phyloP scores from a whole-genome alignment of 2,888 invertebrate species.

The Standfussiana lucernea region DNA sequence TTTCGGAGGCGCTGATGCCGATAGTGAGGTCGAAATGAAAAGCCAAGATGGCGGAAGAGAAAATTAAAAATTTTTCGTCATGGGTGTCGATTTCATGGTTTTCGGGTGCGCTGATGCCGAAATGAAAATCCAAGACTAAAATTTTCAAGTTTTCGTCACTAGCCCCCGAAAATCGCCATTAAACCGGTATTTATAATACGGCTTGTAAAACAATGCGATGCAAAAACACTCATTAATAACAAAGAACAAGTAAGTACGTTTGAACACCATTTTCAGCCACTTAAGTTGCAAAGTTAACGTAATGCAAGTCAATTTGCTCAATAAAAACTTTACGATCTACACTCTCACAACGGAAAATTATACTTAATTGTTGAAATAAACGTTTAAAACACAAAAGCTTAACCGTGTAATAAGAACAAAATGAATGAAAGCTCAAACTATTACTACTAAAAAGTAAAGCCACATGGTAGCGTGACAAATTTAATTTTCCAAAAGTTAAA shows the following conservation, averaged over 20 bases:
- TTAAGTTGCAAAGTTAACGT: constrained; percentile 47
- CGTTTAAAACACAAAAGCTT: constrained; percentile 23
- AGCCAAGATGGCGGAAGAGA: too few species aligned
- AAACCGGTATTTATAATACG: too few species aligned
- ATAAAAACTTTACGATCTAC: constrained; percentile 51
- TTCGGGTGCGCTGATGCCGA: too few species aligned
- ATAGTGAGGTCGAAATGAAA: too few species aligned
- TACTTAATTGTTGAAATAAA: constrained; percentile 47
- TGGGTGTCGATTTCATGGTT: too few species aligned
- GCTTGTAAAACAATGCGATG: not conserved
- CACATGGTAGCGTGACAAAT: constrained; percentile 33
- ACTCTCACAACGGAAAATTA: constrained; percentile 41
- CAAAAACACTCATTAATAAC: constrained; percentile 23
- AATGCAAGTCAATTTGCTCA: constrained; percentile 51
- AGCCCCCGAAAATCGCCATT: too few species aligned
- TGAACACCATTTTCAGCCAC: constrained; percentile 49
- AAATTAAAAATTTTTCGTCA: too few species aligned
- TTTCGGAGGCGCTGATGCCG: too few species aligned
- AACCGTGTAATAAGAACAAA: constrained; percentile 25
- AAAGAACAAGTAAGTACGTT: constrained; percentile 47
- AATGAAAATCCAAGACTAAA: too few species aligned
- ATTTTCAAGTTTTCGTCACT: too few species aligned
- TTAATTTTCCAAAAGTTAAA: constrained; percentile 53
- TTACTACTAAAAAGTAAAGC: constrained; percentile 33
- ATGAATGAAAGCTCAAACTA: constrained; percentile 50